Evolutionary conservation across 2,113 vertebrate species (phyloP).

Genomic region (Grus americana): DNA sequence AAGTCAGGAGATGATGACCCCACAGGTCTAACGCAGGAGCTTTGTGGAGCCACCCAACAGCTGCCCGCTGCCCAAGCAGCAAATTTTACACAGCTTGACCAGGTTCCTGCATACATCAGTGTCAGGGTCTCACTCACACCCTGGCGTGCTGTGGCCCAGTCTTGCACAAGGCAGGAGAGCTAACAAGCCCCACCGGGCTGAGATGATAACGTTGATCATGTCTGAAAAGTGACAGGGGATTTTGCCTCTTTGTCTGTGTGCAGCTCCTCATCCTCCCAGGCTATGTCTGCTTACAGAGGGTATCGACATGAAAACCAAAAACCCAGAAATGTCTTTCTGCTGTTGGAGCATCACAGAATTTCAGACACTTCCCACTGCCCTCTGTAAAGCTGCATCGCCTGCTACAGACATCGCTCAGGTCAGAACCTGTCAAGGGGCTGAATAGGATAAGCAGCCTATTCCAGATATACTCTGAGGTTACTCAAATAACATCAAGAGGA

Average conservation of each 20-base stretch:
- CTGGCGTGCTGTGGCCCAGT: accelerated
- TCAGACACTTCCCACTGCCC: not conserved
- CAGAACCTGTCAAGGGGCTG: not conserved
- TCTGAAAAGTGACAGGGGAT: not conserved
- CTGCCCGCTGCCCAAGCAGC: not conserved
- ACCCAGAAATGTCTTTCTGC: not conserved
- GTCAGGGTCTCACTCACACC: not conserved
- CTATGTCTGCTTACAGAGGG: not conserved
- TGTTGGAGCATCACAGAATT: not conserved
- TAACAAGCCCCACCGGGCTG: not conserved
- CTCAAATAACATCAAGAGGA: not conserved
- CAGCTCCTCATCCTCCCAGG: not conserved
- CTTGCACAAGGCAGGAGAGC: not conserved
- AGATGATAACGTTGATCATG: not conserved
- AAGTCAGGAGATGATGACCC: not conserved
- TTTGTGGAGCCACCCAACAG: not conserved
- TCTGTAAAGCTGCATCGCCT: not conserved
- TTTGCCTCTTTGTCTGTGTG: not conserved
- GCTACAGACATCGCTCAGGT: not conserved
- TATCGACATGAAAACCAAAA: accelerated
- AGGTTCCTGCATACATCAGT: not conserved
- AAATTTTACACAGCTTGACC: not conserved
- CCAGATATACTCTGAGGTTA: not conserved
- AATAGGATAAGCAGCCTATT: not conserved
- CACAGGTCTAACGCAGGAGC: not conserved